phyloP scores from a whole-genome alignment of 2,113 vertebrate species.

The Clarias batrachus region DNA sequence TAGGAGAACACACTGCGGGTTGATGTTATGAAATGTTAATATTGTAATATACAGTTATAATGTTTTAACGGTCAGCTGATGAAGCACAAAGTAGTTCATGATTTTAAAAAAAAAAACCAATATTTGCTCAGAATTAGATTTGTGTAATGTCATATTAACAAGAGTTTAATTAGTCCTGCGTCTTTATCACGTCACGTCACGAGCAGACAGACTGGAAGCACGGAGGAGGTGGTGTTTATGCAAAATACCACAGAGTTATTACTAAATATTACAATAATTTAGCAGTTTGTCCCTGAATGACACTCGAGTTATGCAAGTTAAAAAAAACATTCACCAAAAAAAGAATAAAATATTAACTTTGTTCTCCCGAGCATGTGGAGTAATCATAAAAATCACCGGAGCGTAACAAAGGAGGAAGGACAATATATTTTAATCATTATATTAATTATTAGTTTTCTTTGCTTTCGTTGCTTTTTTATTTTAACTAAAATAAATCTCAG shows the following conservation, averaged over 20 bases:
- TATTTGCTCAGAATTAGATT: background rate
- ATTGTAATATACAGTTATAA: background rate
- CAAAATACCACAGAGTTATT: background rate
- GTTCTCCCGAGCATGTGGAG: background rate
- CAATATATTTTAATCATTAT: too few relatives aligned
- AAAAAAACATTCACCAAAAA: background rate
- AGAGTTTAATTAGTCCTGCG: background rate
- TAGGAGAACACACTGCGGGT: background rate
- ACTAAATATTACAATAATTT: background rate
- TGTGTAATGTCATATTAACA: background rate
- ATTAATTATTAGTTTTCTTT: too few relatives aligned
- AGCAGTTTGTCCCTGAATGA: too few relatives aligned
- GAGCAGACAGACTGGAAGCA: background rate
- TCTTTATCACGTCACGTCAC: background rate
- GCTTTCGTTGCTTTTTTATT: background rate
- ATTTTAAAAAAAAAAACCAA: background rate
- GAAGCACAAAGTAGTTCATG: background rate
- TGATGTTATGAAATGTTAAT: background rate
- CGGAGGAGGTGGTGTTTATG: background rate
- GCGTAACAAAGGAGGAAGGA: too few relatives aligned
- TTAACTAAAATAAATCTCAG: too few relatives aligned
- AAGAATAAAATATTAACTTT: background rate
- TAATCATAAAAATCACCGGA: too few relatives aligned
- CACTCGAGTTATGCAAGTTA: too few relatives aligned
- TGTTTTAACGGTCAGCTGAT: background rate